These are phyloP conservation scores for Pectinophora gossypiella DNA, from an alignment of 1,140 invertebrate genomes.

Conservation along the genomic window DNA sequence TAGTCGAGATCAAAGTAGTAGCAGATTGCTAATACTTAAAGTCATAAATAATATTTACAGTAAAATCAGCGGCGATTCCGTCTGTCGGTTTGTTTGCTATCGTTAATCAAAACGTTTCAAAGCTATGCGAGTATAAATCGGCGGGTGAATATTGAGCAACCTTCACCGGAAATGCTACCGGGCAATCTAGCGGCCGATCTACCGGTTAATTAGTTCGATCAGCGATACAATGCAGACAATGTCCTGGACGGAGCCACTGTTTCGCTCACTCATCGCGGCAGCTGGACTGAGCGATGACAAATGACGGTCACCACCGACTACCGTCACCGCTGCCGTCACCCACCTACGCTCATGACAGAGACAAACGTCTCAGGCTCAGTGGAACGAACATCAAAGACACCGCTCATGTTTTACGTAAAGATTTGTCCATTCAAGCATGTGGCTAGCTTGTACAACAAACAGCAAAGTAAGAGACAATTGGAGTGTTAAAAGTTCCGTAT, in stretches of 20 bases:
- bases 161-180: slow-evolving; percentile 66
- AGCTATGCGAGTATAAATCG: slow-evolving; percentile 34
- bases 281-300: slow-evolving; percentile 45
- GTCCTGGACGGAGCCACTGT: slow-evolving; percentile 40
- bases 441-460: too few relatives aligned
- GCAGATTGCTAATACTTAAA: too few relatives aligned
- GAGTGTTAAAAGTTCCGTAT: too few relatives aligned
- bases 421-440: too few relatives aligned
- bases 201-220: slow-evolving; percentile 66
- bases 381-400: background rate
- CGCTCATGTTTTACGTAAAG: background rate
- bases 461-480: too few relatives aligned
- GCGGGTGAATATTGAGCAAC: slow-evolving; percentile 59
- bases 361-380: background rate
- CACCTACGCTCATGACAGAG: background rate
- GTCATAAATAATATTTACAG: background rate
- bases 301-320: too few relatives aligned
- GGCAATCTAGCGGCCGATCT: slow-evolving; percentile 59
- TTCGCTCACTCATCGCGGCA: slow-evolving; percentile 65
- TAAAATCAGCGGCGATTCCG: background rate
- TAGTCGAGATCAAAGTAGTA: too few relatives aligned
- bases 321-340: background rate
- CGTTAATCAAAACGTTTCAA: slow-evolving; percentile 58
- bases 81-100: slow-evolving; percentile 26
- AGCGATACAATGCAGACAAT: slow-evolving; percentile 58